Conservation (phyloP, 2,888 invertebrate species). For the Hypselothyrea guttata region DNA sequence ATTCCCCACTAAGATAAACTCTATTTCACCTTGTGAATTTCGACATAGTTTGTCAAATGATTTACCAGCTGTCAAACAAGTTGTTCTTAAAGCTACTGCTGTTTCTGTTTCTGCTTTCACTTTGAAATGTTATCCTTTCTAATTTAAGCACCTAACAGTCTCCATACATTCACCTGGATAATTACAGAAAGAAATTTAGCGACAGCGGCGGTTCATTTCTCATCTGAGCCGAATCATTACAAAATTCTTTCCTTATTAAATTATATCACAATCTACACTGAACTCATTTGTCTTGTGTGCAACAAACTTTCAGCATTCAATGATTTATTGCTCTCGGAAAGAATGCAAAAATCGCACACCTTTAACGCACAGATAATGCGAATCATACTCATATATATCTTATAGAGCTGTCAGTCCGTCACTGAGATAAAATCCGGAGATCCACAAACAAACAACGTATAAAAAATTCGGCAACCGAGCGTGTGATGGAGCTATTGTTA, state of each 20-base stretch:
- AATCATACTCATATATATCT: conserved; percentile 18
- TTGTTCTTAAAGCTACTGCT: conserved; percentile 24
- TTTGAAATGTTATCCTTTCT: conserved; percentile 55
- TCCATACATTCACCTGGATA: conserved; percentile 58
- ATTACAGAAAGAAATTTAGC: conserved; percentile 33
- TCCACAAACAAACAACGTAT: conserved; percentile 10
- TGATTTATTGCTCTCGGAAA: neutral
- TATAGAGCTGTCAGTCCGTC: conserved; percentile 32
- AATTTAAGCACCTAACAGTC: conserved; percentile 60
- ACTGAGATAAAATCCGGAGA: conserved; percentile 11
- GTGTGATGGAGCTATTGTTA: conserved; percentile 38
- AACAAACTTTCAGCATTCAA: conserved; percentile 4
- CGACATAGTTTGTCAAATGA: conserved; percentile 5
- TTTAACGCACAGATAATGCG: conserved; percentile 16
- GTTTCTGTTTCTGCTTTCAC: conserved; percentile 45
- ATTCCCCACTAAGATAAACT: neutral
- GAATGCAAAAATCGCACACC: conserved; percentile 22
- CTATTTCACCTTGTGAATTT: neutral
- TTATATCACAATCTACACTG: no score
- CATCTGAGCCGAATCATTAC: neutral
- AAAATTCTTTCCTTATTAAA: no score
- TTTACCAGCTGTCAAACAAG: conserved; percentile 20
- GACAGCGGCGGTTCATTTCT: conserved; percentile 15
- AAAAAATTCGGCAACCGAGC: conserved; percentile 25
- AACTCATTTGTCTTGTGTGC: conserved; percentile 1